phyloP scores from a whole-genome alignment of 1,140 invertebrate genomes.

The Eupristina koningsbergeri region DNA sequence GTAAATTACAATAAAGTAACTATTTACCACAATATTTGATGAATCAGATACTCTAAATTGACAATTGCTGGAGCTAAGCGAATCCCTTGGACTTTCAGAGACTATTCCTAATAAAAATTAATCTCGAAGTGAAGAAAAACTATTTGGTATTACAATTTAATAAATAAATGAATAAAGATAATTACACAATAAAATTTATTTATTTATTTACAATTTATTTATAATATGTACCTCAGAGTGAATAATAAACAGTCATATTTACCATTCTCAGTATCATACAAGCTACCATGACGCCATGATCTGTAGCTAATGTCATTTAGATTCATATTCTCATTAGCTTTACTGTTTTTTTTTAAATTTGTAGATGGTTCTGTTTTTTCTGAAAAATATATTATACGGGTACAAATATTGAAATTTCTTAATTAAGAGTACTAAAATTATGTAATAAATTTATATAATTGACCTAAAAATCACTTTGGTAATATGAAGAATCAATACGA shows the following conservation, averaged over 20 bases:
- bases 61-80: constrained; percentile 58
- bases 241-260: constrained; percentile 16
- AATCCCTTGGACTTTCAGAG: constrained; percentile 59
- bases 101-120: constrained; percentile 58
- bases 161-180: neutral
- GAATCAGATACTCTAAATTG: constrained; percentile 59
- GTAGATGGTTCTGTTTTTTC: constrained; percentile 55
- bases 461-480: too few relatives aligned
- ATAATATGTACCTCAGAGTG: too few relatives aligned
- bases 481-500: too few relatives aligned
- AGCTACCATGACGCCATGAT: constrained; percentile 70
- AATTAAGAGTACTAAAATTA: too few relatives aligned
- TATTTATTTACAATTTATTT: too few relatives aligned
- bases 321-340: constrained; percentile 64
- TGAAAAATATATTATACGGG: neutral
- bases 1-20: too few relatives aligned
- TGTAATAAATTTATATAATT: too few relatives aligned
- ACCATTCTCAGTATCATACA: constrained; percentile 66
- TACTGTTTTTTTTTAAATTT: constrained; percentile 54
- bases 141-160: neutral
- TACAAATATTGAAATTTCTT: neutral
- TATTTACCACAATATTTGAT: constrained; percentile 66
- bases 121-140: neutral
- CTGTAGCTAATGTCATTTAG: constrained; percentile 69
- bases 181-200: neutral